Evolutionary conservation across 2,113 vertebrate species (phyloP).

Genomic region (Dermatemys mawii): DNA sequence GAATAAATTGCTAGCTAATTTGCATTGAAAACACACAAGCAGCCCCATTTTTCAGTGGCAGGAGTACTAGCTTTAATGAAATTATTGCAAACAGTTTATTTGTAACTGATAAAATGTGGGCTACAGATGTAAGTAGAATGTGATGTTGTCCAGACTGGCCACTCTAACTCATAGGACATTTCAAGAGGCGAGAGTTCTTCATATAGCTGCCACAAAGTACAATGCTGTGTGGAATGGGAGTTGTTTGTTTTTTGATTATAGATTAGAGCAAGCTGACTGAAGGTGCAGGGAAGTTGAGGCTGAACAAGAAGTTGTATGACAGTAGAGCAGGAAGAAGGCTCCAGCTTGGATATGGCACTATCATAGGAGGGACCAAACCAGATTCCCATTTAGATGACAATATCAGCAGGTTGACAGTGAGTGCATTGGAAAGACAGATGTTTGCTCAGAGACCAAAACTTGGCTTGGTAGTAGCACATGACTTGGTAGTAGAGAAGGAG

Average conservation of each 20-base stretch:
- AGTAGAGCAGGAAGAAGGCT: not conserved
- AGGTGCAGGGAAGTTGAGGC: not conserved
- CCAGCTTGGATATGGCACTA: rapidly evolving
- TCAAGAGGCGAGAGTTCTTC: no score
- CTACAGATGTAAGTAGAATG: not conserved
- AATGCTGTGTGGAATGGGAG: no score
- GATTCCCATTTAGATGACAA: not conserved
- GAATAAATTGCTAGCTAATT: not conserved
- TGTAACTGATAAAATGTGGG: not conserved
- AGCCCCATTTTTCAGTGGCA: not conserved
- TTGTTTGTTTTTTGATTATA: not conserved
- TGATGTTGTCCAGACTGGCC: no score
- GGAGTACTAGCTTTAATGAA: not conserved
- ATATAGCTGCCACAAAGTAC: not conserved
- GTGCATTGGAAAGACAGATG: no score
- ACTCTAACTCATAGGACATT: no score
- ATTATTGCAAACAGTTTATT: rapidly evolving
- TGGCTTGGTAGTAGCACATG: no score
- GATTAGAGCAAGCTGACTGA: not conserved
- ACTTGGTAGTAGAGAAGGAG: no score
- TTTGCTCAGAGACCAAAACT: no score
- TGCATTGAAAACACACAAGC: not conserved
- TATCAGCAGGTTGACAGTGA: no score
- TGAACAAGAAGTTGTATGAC: rapidly evolving
- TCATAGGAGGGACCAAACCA: rapidly evolving